Evolutionary conservation across 2,888 invertebrate species (phyloP).

Genomic region (Lasiommata megera): DNA sequence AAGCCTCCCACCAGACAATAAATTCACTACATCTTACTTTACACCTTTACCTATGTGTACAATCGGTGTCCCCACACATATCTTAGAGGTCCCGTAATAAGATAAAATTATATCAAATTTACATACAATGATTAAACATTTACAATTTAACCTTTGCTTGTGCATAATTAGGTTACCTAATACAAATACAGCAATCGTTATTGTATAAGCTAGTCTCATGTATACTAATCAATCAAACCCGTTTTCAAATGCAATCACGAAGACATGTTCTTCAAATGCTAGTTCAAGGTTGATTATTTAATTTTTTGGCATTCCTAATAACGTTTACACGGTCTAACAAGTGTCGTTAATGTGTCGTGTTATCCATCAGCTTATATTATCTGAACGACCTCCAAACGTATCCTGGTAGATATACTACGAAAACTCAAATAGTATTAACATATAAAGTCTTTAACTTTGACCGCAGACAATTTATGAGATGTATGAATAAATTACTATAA

Average conservation of each 20-base stretch:
- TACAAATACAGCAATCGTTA: conserved; percentile 9
- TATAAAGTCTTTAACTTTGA: conserved; percentile 56
- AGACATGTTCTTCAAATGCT: neutral
- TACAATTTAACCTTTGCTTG: conserved; percentile 9
- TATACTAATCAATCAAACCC: conserved; percentile 7
- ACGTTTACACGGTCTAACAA: neutral
- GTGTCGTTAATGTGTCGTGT: conserved; percentile 18
- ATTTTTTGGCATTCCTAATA: neutral
- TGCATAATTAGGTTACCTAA: conserved; percentile 3
- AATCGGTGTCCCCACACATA: neutral
- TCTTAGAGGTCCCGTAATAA: neutral
- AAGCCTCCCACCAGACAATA: too few species aligned
- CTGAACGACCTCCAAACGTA: conserved; percentile 57
- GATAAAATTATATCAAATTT: neutral
- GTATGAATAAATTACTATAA: neutral
- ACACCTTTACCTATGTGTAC: neutral
- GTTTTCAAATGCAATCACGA: conserved; percentile 7
- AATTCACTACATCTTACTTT: too few species aligned
- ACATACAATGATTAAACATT: conserved; percentile 1
- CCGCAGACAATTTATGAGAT: conserved; percentile 42
- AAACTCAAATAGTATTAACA: conserved; percentile 44
- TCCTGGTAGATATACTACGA: conserved; percentile 52
- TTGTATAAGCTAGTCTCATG: conserved; percentile 4
- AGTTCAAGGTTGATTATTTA: conserved; percentile 15
- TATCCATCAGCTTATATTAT: conserved; percentile 27